Percentiles rank a stretch among this genome's conserved stretches.
phyloP scores from a whole-genome alignment of 2,797 vertebrate genomes.

The Scomberomorus guttatus region DNA sequence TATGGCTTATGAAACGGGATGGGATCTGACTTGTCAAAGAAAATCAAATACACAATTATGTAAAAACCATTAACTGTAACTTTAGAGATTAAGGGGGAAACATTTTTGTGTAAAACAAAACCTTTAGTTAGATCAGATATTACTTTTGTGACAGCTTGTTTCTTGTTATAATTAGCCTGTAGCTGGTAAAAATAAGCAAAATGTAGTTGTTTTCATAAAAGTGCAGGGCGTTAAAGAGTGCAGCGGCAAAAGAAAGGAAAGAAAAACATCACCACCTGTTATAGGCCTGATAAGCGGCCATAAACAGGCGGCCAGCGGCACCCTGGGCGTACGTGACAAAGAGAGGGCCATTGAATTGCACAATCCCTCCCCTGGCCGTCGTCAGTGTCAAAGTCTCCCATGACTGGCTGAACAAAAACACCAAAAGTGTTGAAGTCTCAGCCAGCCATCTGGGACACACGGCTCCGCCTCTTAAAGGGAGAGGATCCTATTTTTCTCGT shows the following conservation, averaged over 20 bases:
- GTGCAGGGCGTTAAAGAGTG: background rate
- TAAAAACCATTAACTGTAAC: background rate
- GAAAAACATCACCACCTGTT: slow-evolving; percentile 61
- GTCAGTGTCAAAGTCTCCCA: slow-evolving; percentile 72
- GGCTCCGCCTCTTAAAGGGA: slow-evolving; percentile 78
- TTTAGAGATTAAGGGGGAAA: background rate
- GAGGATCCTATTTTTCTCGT: slow-evolving; percentile 25
- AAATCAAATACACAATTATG: background rate
- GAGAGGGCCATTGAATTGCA: slow-evolving; percentile 67
- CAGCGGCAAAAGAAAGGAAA: slow-evolving; percentile 12
- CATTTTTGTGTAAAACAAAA: too few relatives aligned
- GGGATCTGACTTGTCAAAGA: background rate
- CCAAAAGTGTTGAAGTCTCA: slow-evolving; percentile 70
- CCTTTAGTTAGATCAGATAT: background rate
- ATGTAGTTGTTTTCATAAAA: background rate
- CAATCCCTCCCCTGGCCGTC: slow-evolving; percentile 68
- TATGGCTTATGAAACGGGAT: background rate
- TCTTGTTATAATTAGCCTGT: background rate
- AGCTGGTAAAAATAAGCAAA: background rate
- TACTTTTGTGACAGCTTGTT: background rate
- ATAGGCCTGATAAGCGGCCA: slow-evolving; percentile 70
- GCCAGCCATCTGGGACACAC: slow-evolving; percentile 73
- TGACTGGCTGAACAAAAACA: slow-evolving; percentile 78
- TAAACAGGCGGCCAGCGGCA: slow-evolving; percentile 59
- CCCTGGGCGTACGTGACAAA: slow-evolving; percentile 79